phyloP scores from a whole-genome alignment of 30 jellyfish, hydroid and myxozoan genomes.

The Mastigias papua region DNA sequence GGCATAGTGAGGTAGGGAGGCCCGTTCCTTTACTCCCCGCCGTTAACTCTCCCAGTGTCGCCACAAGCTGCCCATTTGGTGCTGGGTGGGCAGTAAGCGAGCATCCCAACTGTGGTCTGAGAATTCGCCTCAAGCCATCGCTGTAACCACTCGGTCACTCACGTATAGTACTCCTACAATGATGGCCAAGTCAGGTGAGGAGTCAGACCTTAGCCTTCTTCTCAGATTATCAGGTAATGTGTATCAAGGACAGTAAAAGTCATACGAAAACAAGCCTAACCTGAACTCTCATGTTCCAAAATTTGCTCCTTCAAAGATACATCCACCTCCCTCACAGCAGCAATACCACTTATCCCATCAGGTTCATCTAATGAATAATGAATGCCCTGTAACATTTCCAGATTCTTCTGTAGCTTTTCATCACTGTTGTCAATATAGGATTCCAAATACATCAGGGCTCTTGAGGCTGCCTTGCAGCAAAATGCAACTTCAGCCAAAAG shows the following conservation, averaged over 20 bases:
- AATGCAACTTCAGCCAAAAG: conserved; percentile 62
- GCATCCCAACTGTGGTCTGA: no score
- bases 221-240: neutral
- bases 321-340: conserved; percentile 83
- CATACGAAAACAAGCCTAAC: conserved; percentile 18
- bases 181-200: no score
- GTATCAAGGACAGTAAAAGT: neutral
- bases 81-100: no score
- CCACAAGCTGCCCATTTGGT: no score
- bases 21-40: no score
- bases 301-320: conserved; percentile 81
- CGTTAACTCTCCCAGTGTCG: no score
- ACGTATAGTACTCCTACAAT: no score
- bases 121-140: no score
- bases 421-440: conserved; percentile 61
- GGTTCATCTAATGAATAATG: conserved; percentile 88
- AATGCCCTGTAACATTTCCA: conserved; percentile 76
- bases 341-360: conserved; percentile 88
- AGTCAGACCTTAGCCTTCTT: neutral
- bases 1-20: no score
- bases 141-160: no score
- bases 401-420: conserved; percentile 54
- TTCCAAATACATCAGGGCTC: conserved; percentile 91
- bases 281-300: conserved; percentile 86
- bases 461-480: conserved; percentile 65